Percentiles rank a stretch among this genome's conserved stretches.
Evolutionary conservation across 1,140 invertebrate species (phyloP).

Genomic region (Rhynchophorus ferrugineus): DNA sequence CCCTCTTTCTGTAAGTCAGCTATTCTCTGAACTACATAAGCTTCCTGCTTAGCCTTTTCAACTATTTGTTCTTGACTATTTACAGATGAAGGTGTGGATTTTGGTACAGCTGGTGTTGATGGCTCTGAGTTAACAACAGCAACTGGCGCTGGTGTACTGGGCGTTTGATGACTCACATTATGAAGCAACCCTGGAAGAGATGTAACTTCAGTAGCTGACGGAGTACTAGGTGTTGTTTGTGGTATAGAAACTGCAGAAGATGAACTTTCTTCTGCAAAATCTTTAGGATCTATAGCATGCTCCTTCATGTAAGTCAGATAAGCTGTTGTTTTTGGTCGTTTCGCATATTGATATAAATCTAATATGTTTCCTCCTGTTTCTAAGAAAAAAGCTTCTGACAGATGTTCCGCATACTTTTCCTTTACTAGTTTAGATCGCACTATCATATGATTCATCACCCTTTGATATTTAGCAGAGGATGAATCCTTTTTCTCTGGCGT

Average conservation of each 20-base stretch:
- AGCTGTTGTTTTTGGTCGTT: slow-evolving; percentile 62
- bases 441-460: slow-evolving; percentile 38
- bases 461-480: slow-evolving; percentile 35
- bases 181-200: slow-evolving; percentile 34
- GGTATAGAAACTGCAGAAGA: slow-evolving; percentile 16
- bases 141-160: slow-evolving; percentile 6
- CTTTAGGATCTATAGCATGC: slow-evolving; percentile 58
- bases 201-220: slow-evolving; percentile 33
- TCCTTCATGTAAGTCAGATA: slow-evolving; percentile 68
- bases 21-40: slow-evolving; percentile 87
- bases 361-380: slow-evolving; percentile 79
- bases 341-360: slow-evolving; percentile 76
- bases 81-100: slow-evolving; percentile 10
- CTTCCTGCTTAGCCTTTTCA: slow-evolving; percentile 88
- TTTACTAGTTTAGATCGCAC: slow-evolving; percentile 37
- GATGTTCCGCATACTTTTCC: slow-evolving; percentile 66
- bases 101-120: slow-evolving; percentile 13
- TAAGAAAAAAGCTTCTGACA: slow-evolving; percentile 77
- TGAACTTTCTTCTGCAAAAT: slow-evolving; percentile 36
- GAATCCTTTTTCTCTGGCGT: slow-evolving; percentile 36
- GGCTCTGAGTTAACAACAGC: slow-evolving; percentile 5
- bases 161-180: slow-evolving; percentile 9
- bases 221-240: slow-evolving; percentile 31
- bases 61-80: slow-evolving; percentile 65
- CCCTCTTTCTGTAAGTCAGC: slow-evolving; percentile 82